Base-by-base conservation (phyloP, 1,140 invertebrate species). In the Lineus longissimus region DNA sequence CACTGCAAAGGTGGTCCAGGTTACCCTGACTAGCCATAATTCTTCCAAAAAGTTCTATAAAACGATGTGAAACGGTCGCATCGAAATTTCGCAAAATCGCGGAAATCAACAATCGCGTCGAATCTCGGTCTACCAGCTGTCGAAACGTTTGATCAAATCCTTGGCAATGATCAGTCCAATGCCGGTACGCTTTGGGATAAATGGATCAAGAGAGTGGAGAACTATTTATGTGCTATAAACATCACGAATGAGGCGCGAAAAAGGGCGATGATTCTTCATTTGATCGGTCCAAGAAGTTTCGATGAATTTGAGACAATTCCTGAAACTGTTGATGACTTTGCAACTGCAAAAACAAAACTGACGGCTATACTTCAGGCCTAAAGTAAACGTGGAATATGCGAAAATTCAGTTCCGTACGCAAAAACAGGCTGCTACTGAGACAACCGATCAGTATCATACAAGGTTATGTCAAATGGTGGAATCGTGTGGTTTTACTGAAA, bases 181-280 rank as follows among this genome's bases (percentile, higher is more conserved):
- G 33, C 33, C 4, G 47, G 47, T n/a, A 19, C 47, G 4, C 9
- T 23, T 4, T 51, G 47, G 47, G 47, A 51, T n/a, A 4, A n/a
- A n/a, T 51, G 47, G 47, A 9, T 51, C n/a, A 23, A 27, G n/a
- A 51, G 47, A 51, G 6, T 51, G 9, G 47, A 51, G 47, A 51
- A 51, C 47, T 51, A 51, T 51, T 51, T 51, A n/a, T 19, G n/a
- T 51, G 47, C 47, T 4, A n/a, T 51, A 4, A 51, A 51, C 47
- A 27, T 51, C n/a, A 27, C n/a, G 4, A n/a, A 23, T n/a, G 47
- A 51, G 4, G 25, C n/a, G 6, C 47, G 47, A 7, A 19, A 51
- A n/a, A 19, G 47, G n/a, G 47, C 47, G n/a, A 23, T 51, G 47
- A 4, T 23, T 4, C 25, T 51, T 6, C 47, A 51, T n/a, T 19